A percentile compares a stretch with the other conserved stretches of the same genome.
These are phyloP conservation scores for Agrochola lota DNA, from an alignment of 2,888 invertebrate species.

Conservation along the genomic window DNA sequence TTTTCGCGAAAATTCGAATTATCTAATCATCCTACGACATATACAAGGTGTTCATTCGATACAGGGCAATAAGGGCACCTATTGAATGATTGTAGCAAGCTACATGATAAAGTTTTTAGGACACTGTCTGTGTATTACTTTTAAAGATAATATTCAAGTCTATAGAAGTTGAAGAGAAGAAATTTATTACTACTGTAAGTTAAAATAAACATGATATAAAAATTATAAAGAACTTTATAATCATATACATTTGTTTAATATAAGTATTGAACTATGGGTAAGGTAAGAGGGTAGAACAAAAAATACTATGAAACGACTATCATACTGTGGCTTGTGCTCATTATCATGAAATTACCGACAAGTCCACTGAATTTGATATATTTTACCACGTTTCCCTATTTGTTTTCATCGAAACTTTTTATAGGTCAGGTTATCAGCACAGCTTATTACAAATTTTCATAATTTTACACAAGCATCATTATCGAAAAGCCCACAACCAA, in stretches of 20 bases:
- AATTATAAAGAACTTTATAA: constrained; percentile 32
- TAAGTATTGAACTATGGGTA: constrained; percentile 79
- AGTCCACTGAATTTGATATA: not conserved
- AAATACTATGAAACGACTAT: constrained; percentile 22
- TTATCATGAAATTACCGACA: not conserved
- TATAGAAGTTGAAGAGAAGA: constrained; percentile 15
- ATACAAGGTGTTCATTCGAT: constrained; percentile 1
- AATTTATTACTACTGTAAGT: constrained; percentile 14
- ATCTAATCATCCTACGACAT: no score
- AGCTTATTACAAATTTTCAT: not conserved
- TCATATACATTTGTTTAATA: constrained; percentile 81
- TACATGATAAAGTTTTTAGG: not conserved
- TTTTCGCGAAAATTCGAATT: no score
- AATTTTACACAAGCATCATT: not conserved
- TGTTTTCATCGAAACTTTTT: not conserved
- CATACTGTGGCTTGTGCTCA: constrained; percentile 53
- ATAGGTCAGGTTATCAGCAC: not conserved
- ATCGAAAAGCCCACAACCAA: not conserved
- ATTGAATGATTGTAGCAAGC: not conserved
- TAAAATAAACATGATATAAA: constrained; percentile 44
- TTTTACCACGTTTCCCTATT: not conserved
- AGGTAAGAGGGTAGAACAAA: constrained; percentile 61
- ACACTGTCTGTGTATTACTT: not conserved
- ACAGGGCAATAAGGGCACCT: not conserved
- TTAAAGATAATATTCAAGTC: constrained; percentile 9